phyloP scores from a whole-genome alignment of 2,888 invertebrate genomes.

The Limnephilus marmoratus region DNA sequence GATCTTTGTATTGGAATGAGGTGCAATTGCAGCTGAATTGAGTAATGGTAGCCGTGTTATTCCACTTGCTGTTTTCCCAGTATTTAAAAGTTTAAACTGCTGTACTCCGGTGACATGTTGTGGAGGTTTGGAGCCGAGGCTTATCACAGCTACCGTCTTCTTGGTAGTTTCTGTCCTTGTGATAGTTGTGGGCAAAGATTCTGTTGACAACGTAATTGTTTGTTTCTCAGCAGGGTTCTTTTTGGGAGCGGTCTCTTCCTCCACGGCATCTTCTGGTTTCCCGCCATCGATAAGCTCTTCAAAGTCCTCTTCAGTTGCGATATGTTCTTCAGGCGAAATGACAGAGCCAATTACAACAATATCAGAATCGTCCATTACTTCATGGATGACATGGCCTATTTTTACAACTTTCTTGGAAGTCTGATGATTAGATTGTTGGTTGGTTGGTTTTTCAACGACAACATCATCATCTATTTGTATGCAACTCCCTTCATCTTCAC shows the following conservation, averaged over 20 bases:
- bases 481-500: constrained; percentile 64
- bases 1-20: constrained; percentile 74
- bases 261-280: constrained; percentile 76
- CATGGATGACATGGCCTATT: constrained; percentile 73
- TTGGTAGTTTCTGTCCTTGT: constrained; percentile 75
- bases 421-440: constrained; percentile 25
- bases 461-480: constrained; percentile 58
- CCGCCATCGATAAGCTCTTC: constrained; percentile 82
- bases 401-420: constrained; percentile 71
- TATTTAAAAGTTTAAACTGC: constrained; percentile 74
- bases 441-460: constrained; percentile 51
- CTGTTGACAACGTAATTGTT: constrained; percentile 56
- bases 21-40: constrained; percentile 71
- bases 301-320: constrained; percentile 82
- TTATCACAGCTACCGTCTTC: constrained; percentile 77
- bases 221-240: constrained; percentile 73
- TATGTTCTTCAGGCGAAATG: constrained; percentile 81
- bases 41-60: constrained; percentile 73
- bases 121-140: constrained; percentile 74
- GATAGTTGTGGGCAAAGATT: constrained; percentile 57
- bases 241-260: constrained; percentile 68
- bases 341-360: constrained; percentile 80
- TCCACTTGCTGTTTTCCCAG: constrained; percentile 69
- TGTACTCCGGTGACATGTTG: constrained; percentile 72
- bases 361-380: constrained; percentile 77